Evolutionary conservation across 2,888 invertebrate species (phyloP), one percentile per base, ranked within the genome.

Genomic region (Camptogramma bilineatum): DNA sequence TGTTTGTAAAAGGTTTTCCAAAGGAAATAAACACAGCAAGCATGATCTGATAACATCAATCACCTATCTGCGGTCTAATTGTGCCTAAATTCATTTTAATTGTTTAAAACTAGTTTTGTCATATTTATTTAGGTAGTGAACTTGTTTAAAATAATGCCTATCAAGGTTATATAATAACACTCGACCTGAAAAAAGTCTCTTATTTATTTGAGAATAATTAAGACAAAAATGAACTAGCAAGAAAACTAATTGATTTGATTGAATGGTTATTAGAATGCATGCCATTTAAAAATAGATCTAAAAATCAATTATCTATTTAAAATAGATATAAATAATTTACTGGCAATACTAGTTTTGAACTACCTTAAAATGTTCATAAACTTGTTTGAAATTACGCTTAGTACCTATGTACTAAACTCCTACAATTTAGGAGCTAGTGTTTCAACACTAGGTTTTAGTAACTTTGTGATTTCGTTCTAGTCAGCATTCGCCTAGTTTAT

Each of bases 11-110:
- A 10, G 16, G 8, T 16, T 42, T 42, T 16, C 2, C 16, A 50
- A 39, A 44, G 18, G 4, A 46, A 28, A 21, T 44, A 51, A 51
- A 55, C 50, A 52, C 55, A 57, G 48, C n/a, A 42, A 31, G 10
- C 42, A 39, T 34, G 18, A 50, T 44, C 18, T 48, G 64, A 61
- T 61, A 61, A 53, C 39, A 56, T 61, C 65, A 60, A 53, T 65
- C 65, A 60, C 50, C 52, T 16, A 28, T 5, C 19, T 47, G 69
- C 75, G 76, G 79, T 81, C 77, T 79, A 78, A 75, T 71, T 72
- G 76, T 78, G 80, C 77, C 80, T 80, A 79, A 77, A 66, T 71
- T 69, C 69, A 68, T 65, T 67, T 70, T 64, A 8, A 53, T 17
- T 42, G 47, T 60, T 34, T 13, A 50, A 54, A 53, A 47, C 60